Evolutionary conservation across 2,888 invertebrate genomes (phyloP).

Genomic region (Andrena chrysosceles): DNA sequence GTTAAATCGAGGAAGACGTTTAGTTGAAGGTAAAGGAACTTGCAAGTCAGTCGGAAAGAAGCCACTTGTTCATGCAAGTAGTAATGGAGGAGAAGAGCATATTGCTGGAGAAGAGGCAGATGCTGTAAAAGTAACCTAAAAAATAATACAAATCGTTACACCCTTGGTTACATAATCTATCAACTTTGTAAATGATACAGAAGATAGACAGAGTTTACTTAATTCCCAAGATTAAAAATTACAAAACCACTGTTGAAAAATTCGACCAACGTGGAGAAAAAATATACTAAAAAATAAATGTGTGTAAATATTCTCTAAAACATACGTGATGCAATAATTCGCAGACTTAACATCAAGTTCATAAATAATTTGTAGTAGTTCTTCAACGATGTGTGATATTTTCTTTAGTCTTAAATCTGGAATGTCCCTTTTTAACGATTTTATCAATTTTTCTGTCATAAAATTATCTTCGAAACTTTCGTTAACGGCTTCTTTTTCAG

Average conservation of each 20-base stretch:
- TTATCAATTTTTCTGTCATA: constrained; percentile 89
- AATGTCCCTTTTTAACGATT: constrained; percentile 88
- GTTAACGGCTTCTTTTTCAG: constrained; percentile 78
- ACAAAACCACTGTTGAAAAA: background rate
- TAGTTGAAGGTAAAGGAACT: constrained; percentile 93
- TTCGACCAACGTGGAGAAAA: background rate
- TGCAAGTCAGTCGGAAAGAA: constrained; percentile 92
- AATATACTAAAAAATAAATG: background rate
- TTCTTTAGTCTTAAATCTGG: constrained; percentile 86
- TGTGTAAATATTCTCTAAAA: background rate
- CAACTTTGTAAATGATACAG: background rate
- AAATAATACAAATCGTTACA: background rate
- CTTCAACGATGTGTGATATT: constrained; percentile 79
- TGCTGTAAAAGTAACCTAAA: constrained; percentile 79
- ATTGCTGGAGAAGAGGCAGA: constrained; percentile 92
- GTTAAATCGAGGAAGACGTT: constrained; percentile 94
- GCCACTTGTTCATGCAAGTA: constrained; percentile 92
- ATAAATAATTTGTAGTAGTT: constrained; percentile 84
- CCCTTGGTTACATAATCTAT: background rate
- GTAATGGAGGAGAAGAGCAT: constrained; percentile 90
- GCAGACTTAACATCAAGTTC: constrained; percentile 80
- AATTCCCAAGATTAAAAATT: background rate
- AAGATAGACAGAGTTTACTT: too few relatives aligned
- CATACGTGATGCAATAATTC: constrained; percentile 68
- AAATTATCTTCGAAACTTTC: constrained; percentile 87